Base-by-base conservation (phyloP, 1,140 invertebrate species). In the Aphis craccivora region DNA sequence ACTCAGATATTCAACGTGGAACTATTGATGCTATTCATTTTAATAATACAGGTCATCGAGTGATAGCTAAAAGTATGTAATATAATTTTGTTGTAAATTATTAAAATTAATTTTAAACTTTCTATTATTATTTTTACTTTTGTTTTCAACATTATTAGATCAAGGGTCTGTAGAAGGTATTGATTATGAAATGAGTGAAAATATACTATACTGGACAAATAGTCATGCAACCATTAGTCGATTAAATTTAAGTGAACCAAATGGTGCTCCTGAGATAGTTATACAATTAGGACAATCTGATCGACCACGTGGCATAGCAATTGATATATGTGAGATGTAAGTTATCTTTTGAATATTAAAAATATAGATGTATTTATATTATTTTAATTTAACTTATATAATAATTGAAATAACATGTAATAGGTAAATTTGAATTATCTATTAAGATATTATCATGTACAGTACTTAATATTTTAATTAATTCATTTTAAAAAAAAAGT, bases 1-100 rank as follows among this genome's bases (percentile, higher is more conserved):
- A 98, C 95, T 98, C 98, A 2, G 98, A 98, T 95, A 98, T 98
- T 94, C 97, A 98, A 94, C 95, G 96, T 94, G 97, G 97, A 88
- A 97, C 97, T 90, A 98, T 99, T 94, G 97, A 97, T 95, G 96
- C 96, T 81, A 97, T 98, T n/a, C 96, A 96, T 95, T 98, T 98
- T 95, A 98, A 98, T 95, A 98, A 98, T 81, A 96, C 96, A 25
- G 96, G 96, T 4, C 97, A 98, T 95, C 95, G 95, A 37, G 96
- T 97, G 30, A 95, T 98, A 86, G 96, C 97, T 2, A 96, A 97
- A 94, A 95, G 97, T 97, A 95, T 96, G 96, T 96, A 60, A 18
- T 76, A 5, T 18, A 5, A 18, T 53, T 43, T 53, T 55, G 48
- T 48, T 88, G 8, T 53, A 22, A 11, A 35, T 35, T 51, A 25